Evolutionary conservation across 1,140 invertebrate genomes (phyloP), one percentile per base, ranked within the genome.

Genomic region (Eurytemora carolleeae): DNA sequence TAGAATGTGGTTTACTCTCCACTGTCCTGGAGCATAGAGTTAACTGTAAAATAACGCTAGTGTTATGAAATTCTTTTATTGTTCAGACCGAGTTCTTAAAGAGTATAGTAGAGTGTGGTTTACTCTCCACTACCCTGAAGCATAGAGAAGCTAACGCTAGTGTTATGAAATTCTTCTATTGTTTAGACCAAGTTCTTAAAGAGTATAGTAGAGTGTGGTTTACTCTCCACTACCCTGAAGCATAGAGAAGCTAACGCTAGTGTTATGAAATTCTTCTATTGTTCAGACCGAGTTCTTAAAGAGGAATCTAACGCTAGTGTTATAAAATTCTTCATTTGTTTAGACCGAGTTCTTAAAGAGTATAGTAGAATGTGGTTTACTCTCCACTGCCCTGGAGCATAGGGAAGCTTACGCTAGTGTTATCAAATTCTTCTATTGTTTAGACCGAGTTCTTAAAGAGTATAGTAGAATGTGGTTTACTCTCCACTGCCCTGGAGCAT

Each of bases 191-290:
- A 75, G 17, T 77, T 84, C 31, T 74, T 88, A 55, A 76, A 79
- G 24, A 79, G 80, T 17, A 82, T 95, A 64, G 73, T 93, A 64
- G 81, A 86, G 68, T 89, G 86, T 73, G 87, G 83, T 23, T 72
- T 90, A 25, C 76, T 85, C 66, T 85, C 88, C 12, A 81, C 82
- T 65, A 79, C 80, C 16, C 74, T 97, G 53, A 90, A 96, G 71
- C 93, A 98, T 72, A 82, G 84, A 70, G 94, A 98, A 67, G 94
- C 94, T 3, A 96, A 94, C 77, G 82, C 82, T 21, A 91, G 89
- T 18, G 89, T 96, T 17, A 92, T 93, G 83, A 93, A 92, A 76
- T 93, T 92, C n/a, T n/a, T n/a, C n/a, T n/a, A n/a, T n/a, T n/a
- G n/a, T n/a, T n/a, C n/a, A n/a, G n/a, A n/a, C n/a, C n/a, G n/a